phyloP scores from a whole-genome alignment of 2,888 invertebrate genomes.

The Bugula neritina region DNA sequence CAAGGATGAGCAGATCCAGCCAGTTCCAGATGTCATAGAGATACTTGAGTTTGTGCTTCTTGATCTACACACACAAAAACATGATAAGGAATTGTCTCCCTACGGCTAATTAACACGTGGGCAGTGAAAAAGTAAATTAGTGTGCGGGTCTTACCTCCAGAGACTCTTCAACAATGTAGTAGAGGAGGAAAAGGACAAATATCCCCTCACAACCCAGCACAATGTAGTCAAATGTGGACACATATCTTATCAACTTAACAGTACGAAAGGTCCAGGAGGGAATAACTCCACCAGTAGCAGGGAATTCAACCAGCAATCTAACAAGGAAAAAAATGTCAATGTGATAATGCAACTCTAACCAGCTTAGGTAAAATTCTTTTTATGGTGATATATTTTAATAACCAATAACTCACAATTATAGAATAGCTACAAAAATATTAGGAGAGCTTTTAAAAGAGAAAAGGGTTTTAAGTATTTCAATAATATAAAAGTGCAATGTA shows the following conservation, averaged over 20 bases:
- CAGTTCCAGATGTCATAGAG: conserved; percentile 60
- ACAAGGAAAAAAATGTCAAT: too few species aligned
- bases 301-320: conserved; percentile 62
- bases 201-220: conserved; percentile 55
- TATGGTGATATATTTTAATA: too few species aligned
- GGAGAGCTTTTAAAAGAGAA: too few species aligned
- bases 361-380: too few species aligned
- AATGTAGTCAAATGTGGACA: conserved; percentile 52
- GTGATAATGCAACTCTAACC: too few species aligned
- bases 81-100: too few species aligned
- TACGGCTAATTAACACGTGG: too few species aligned
- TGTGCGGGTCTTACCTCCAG: conserved; percentile 46
- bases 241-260: conserved; percentile 57
- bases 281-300: conserved; percentile 62
- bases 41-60: conserved; percentile 42
- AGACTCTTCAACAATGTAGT: conserved; percentile 57
- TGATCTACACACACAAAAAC: conserved; percentile 27
- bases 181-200: conserved; percentile 56
- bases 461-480: too few species aligned
- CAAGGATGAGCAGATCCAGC: conserved; percentile 58
- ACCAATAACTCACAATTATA: too few species aligned
- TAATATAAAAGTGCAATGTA: too few species aligned
- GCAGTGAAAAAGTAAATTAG: too few species aligned
- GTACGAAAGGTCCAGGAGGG: conserved; percentile 58
- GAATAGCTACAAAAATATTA: too few species aligned